A percentile compares a stretch with the other conserved stretches of the same genome.
Conservation (phyloP, 2,797 vertebrate species). For the Dendrocincla fuliginosa region DNA sequence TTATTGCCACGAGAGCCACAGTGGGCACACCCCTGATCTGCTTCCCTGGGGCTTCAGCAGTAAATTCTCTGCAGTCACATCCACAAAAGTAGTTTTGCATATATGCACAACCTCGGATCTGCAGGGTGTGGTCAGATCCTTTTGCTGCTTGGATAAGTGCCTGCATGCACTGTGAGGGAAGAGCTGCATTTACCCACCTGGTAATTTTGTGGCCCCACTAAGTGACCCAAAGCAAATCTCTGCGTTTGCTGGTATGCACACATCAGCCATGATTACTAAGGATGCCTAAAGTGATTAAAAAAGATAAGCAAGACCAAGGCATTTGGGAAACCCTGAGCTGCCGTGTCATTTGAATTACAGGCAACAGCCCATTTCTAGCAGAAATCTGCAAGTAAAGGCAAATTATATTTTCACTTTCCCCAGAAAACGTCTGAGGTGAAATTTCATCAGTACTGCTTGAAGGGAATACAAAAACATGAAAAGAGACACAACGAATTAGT, state of each 20-base stretch:
- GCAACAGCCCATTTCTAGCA: not conserved
- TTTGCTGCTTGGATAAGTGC: not conserved
- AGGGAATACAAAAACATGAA: not conserved
- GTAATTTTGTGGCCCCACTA: not conserved
- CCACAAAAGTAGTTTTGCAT: conserved; percentile 26
- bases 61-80: not conserved
- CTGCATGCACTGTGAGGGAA: not conserved
- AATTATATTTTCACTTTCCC: not conserved
- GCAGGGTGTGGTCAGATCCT: conserved; percentile 11
- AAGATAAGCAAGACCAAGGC: not conserved
- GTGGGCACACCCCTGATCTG: not conserved
- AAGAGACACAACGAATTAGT: not conserved
- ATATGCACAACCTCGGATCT: not conserved
- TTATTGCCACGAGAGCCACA: not conserved
- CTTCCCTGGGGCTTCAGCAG: not conserved
- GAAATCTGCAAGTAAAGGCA: not conserved
- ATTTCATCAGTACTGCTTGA: not conserved
- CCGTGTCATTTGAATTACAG: not conserved
- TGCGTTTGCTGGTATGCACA: not conserved
- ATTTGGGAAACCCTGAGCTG: not conserved
- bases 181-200: not conserved
- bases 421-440: not conserved
- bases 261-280: not conserved
- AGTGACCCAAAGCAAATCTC: not conserved
- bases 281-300: not conserved